A percentile compares a stretch with the other conserved stretches of the same genome.
Conservation (phyloP, 2,113 vertebrate species). For the Suncus etruscus region DNA sequence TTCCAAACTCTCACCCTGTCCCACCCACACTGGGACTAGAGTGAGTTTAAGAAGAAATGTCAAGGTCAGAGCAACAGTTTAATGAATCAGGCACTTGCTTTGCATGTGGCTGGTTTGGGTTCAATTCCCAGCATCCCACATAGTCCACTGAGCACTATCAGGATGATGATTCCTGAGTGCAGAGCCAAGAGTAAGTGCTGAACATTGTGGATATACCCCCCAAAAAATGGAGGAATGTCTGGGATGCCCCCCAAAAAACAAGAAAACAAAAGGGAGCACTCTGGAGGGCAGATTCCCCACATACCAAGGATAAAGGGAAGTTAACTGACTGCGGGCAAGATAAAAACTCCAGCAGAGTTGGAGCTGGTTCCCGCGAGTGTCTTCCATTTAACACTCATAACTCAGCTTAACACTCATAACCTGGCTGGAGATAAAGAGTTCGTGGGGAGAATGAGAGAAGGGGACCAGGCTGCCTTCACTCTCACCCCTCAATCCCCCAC, state of each 20-base stretch:
- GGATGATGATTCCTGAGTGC: too few species aligned
- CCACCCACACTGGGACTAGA: too few species aligned
- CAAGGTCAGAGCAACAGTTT: too few species aligned
- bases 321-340: not conserved
- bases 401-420: not conserved
- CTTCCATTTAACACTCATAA: not conserved
- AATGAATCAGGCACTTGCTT: too few species aligned
- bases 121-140: too few species aligned
- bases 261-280: not conserved
- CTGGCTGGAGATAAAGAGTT: not conserved
- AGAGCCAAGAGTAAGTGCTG: too few species aligned
- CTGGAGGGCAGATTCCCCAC: not conserved
- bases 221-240: not conserved
- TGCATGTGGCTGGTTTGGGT: too few species aligned
- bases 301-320: not conserved
- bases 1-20: too few species aligned
- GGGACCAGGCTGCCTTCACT: not conserved
- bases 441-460: not conserved
- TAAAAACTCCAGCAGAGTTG: not conserved
- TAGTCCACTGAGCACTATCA: too few species aligned
- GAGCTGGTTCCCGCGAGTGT: conserved; percentile 1
- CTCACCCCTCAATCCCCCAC: not conserved
- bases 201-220: too few species aligned
- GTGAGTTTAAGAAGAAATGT: too few species aligned
- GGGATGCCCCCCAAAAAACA: not conserved